Percentiles rank a stretch among this genome's conserved stretches.
Evolutionary conservation across 2,797 vertebrate species (phyloP).

Genomic region (Thripadectes ignobilis): DNA sequence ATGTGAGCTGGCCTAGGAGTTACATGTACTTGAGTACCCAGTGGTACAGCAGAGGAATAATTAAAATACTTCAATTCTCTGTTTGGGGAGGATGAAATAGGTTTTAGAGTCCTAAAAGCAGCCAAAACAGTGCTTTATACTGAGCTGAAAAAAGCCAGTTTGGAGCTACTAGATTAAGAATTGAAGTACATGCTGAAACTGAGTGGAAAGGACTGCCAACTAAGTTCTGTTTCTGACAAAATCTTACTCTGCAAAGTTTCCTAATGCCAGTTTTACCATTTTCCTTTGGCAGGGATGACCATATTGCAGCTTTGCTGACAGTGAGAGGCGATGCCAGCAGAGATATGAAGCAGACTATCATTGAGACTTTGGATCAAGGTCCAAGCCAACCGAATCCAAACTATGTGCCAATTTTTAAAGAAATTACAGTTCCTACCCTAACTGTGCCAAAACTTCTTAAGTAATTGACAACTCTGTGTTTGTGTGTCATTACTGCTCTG

Average conservation of each 20-base stretch:
- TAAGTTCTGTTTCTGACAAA: not conserved
- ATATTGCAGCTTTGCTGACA: constrained; percentile 89
- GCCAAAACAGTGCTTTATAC: not conserved
- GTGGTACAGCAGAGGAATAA: not conserved
- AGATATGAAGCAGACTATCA: constrained; percentile 96
- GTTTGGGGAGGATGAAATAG: not conserved
- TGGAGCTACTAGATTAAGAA: not conserved
- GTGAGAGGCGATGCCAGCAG: constrained; percentile 92
- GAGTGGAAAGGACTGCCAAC: not conserved
- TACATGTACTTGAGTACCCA: not conserved
- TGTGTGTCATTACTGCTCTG: not conserved
- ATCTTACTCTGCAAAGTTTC: not conserved
- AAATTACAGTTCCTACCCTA: constrained; percentile 90
- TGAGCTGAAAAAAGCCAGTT: not conserved
- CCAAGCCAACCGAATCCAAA: constrained; percentile 76
- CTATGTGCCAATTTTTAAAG: constrained; percentile 89
- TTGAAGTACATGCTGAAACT: not conserved
- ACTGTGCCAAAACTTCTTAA: constrained; percentile 92
- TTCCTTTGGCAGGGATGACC: constrained; percentile 86
- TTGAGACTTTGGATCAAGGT: constrained; percentile 93
- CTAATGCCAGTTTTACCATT: not conserved
- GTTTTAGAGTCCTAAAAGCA: not conserved
- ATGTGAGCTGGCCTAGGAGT: not conserved
- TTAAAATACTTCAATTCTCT: not conserved
- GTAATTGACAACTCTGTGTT: constrained; percentile 53